Evolutionary conservation across 1,140 invertebrate species (phyloP).

Genomic region (Cardiocondyla obscurior): DNA sequence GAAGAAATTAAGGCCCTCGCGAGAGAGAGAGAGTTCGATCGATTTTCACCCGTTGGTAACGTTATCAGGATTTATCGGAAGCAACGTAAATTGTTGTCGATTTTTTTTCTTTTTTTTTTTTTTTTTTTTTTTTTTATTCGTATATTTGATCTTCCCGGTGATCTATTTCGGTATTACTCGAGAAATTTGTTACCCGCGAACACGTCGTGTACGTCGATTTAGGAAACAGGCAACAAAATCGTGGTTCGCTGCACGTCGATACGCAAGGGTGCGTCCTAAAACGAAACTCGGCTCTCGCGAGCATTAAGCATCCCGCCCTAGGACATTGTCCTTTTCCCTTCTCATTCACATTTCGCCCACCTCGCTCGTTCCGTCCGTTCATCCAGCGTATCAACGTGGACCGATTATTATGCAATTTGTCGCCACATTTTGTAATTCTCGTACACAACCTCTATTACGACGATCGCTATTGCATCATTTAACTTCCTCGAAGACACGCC

Average conservation of each 20-base stretch:
- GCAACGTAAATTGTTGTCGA: neutral
- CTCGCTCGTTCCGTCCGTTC: neutral
- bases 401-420: constrained; percentile 59
- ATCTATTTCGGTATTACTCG: neutral
- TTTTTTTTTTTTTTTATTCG: no score
- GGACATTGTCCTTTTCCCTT: constrained; percentile 69
- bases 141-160: neutral
- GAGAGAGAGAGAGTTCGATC: no score
- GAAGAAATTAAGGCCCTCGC: no score
- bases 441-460: constrained; percentile 3
- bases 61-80: neutral
- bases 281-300: constrained; percentile 32
- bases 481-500: neutral
- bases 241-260: constrained; percentile 54
- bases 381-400: constrained; percentile 35
- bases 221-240: constrained; percentile 41
- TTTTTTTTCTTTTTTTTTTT: no score
- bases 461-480: neutral
- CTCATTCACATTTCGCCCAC: constrained; percentile 42
- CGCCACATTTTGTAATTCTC: constrained; percentile 30
- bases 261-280: constrained; percentile 56
- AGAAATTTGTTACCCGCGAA: constrained; percentile 5
- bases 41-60: no score
- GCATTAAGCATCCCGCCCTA: constrained; percentile 56
- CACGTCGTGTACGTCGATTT: constrained; percentile 19